These are phyloP conservation scores for Caenorhabditis sp. DNA, from an alignment of 2,888 invertebrate genomes.

Conservation along the genomic window DNA sequence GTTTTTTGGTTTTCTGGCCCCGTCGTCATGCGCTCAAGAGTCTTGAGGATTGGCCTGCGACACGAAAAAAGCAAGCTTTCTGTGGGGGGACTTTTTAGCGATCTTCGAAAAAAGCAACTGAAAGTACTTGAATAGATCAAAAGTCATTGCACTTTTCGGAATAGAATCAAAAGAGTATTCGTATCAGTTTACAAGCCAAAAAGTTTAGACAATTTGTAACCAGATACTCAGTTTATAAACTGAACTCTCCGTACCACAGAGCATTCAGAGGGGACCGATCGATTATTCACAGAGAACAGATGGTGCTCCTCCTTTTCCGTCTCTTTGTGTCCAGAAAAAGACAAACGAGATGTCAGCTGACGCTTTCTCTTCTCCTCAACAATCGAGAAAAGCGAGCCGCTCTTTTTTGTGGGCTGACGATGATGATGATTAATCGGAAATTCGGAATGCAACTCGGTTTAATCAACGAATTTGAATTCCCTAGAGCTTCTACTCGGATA, in stretches of 20 bases:
- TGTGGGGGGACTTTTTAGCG: background rate
- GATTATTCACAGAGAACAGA: too few species aligned
- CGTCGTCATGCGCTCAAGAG: background rate
- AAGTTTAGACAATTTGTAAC: background rate
- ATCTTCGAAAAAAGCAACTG: too few species aligned
- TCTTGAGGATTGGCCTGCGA: too few species aligned
- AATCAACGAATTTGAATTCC: background rate
- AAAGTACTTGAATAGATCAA: too few species aligned
- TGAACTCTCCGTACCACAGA: too few species aligned
- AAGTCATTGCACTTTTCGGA: too few species aligned
- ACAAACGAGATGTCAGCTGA: constrained; percentile 1
- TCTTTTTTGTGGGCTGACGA: background rate
- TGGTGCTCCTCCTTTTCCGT: too few species aligned
- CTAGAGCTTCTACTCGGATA: background rate
- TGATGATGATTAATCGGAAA: constrained; percentile 1
- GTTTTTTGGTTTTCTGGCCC: background rate
- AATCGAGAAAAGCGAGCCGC: background rate
- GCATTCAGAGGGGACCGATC: too few species aligned
- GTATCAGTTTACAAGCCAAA: background rate
- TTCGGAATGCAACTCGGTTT: background rate
- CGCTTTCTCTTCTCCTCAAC: background rate
- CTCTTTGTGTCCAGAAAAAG: background rate
- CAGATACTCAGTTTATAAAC: background rate
- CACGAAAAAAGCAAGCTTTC: background rate
- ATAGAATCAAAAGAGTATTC: too few species aligned